Base-by-base conservation (phyloP, 2,888 invertebrate genomes). In the Teleogryllus oceanicus region DNA sequence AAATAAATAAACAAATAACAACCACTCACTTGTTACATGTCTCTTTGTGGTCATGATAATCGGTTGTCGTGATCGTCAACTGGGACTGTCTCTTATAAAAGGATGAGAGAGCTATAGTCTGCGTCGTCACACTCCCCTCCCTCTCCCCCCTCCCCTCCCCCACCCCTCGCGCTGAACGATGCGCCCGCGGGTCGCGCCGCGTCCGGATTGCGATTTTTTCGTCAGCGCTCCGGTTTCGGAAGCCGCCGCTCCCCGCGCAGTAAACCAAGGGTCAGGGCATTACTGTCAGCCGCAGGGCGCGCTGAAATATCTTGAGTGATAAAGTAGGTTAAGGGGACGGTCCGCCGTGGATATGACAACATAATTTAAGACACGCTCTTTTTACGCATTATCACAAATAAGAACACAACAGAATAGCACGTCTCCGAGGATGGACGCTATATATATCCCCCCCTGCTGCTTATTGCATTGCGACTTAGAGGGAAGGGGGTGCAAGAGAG, bases 281-380 rank as follows among this genome's bases (percentile, higher is more conserved):
- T 62, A 62, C 62, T 62, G 62, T 62, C 62, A 62, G n/a, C 62
- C n/a, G 16, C 62, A 62, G 62, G n/a, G 62, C 13, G 4, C 62
- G 62, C 62, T 62, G 62, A 62, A 62, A 62, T 62, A 62, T 62
- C 62, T 62, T 62, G 62, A 62, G 62, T 62, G 62, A 62, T 62
- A 62, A 62, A 62, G 62, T 62, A 62, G 62, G 62, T 62, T 62
- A 62, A 62, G 62, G n/a, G 62, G 16, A 13, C 13, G 11, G 62
- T 62, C 62, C 11, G n/a, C 62, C 16, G 13, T 62, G 62, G 62
- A 62, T 62, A 62, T 62, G 62, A 62, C 62, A 62, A 62, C 62
- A 4, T 62, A 62, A 62, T 62, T 62, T 62, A 62, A 62, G 62
- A 62, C 62, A 62, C 13, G 62, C 62, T 62, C 62, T 62, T 62